These are phyloP conservation scores for Kobus ellipsiprymnus DNA, from an alignment of 2,113 vertebrate genomes.

Conservation along the genomic window DNA sequence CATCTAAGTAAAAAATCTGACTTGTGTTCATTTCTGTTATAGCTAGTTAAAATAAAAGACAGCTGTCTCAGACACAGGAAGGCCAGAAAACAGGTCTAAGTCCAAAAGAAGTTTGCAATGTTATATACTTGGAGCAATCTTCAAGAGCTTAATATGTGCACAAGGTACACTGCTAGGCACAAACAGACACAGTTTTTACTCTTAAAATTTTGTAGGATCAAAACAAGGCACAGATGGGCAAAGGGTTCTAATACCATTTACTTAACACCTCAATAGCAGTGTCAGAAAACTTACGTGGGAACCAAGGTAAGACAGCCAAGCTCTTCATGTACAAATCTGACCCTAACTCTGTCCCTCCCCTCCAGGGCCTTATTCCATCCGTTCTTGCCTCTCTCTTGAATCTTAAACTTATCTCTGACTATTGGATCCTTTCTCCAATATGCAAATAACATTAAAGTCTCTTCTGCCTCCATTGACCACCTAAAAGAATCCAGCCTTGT, in stretches of 20 bases:
- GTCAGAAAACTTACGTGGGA: not conserved
- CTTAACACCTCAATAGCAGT: not conserved
- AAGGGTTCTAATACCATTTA: not conserved
- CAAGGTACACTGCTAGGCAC: not conserved
- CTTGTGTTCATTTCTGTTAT: not conserved
- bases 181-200: not conserved
- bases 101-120: not conserved
- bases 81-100: not conserved
- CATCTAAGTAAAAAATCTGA: conserved; percentile 56
- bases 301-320: not conserved
- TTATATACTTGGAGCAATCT: not conserved
- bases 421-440: not conserved
- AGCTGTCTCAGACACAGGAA: not conserved
- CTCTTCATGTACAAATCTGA: not conserved
- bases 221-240: not conserved
- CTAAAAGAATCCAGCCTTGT: not conserved
- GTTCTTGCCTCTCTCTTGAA: not conserved
- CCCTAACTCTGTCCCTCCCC: not conserved
- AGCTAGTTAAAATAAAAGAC: conserved; percentile 49
- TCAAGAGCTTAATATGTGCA: not conserved
- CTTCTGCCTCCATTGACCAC: not conserved
- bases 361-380: not conserved
- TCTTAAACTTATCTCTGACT: not conserved
- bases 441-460: not conserved
- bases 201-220: not conserved